A percentile compares a stretch with the other conserved stretches of the same genome.
phyloP scores from a whole-genome alignment of 1,140 invertebrate species.

The Drosophila azteca region DNA sequence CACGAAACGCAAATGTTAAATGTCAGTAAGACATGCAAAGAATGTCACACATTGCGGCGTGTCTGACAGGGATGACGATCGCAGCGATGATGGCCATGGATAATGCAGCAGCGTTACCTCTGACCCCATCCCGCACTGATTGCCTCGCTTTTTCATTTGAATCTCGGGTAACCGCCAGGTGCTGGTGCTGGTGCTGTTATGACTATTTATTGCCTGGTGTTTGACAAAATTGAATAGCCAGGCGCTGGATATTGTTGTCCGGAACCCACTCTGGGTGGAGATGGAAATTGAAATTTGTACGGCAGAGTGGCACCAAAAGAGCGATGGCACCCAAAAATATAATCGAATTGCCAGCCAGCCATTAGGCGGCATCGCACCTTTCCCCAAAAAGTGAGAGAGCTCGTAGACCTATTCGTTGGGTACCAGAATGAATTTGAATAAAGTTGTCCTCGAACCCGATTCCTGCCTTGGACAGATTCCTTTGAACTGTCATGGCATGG shows the following conservation, averaged over 20 bases:
- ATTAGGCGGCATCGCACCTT: constrained; percentile 40
- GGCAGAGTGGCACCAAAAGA: constrained; percentile 29
- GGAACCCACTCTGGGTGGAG: background rate
- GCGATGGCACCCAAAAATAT: constrained; percentile 11
- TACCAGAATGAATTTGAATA: constrained; percentile 29
- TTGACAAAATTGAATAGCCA: constrained; percentile 73
- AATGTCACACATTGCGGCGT: constrained; percentile 69
- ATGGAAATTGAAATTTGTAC: constrained; percentile 58
- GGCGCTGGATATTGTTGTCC: constrained; percentile 30
- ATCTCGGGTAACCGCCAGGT: too few relatives aligned
- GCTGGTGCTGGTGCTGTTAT: constrained; percentile 6
- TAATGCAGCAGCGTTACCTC: constrained; percentile 24
- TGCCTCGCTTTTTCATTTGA: constrained; percentile 25
- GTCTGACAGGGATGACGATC: constrained; percentile 19
- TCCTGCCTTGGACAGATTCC: constrained; percentile 21
- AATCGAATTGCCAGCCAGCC: constrained; percentile 49
- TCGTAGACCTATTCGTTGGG: background rate
- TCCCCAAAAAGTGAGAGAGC: constrained; percentile 1
- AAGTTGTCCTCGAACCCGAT: background rate
- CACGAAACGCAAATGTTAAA: constrained; percentile 79
- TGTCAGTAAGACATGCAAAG: constrained; percentile 79
- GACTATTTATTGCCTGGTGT: constrained; percentile 75
- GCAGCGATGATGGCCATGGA: constrained; percentile 30
- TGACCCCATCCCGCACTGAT: constrained; percentile 29
- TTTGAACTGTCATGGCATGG: constrained; percentile 43